A percentile compares a stretch with the other conserved stretches of the same genome.
phyloP scores from a whole-genome alignment of 2,888 invertebrate genomes.

The Microdon myrmicae region DNA sequence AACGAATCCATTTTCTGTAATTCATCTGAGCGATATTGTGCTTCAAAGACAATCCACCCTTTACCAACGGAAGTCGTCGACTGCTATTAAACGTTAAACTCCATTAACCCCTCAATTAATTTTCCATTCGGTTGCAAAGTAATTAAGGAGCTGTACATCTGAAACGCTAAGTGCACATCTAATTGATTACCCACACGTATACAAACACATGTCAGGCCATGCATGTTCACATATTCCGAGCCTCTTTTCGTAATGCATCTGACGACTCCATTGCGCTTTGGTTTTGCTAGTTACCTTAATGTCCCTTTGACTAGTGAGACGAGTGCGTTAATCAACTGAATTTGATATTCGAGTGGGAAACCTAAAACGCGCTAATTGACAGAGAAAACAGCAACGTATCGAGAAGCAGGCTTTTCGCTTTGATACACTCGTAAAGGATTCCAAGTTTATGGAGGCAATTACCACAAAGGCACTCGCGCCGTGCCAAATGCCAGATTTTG shows the following conservation, averaged over 20 bases:
- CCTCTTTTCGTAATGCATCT: not conserved
- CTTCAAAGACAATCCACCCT: no score
- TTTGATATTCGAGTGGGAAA: constrained; percentile 32
- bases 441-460: constrained; percentile 2
- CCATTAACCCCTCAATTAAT: constrained; percentile 13
- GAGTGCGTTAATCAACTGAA: constrained; percentile 31
- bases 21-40: no score
- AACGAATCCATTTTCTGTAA: no score
- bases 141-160: constrained; percentile 13
- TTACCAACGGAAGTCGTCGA: no score
- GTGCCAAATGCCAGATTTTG: constrained; percentile 48
- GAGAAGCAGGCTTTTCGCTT: constrained; percentile 16
- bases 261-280: constrained; percentile 7
- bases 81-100: constrained; percentile 17
- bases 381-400: not conserved
- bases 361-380: constrained; percentile 35
- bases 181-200: constrained; percentile 25
- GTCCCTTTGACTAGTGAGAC: constrained; percentile 34
- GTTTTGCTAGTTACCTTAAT: constrained; percentile 14
- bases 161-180: constrained; percentile 11
- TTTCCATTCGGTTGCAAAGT: constrained; percentile 9
- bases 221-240: no score
- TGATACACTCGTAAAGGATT: constrained; percentile 6
- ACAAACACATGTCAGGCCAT: no score
- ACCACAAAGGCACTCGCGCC: constrained; percentile 27